Percentiles rank a stretch among this genome's conserved stretches.
Conservation (phyloP, 1,140 invertebrate genomes). For the Zaprionus davidi region DNA sequence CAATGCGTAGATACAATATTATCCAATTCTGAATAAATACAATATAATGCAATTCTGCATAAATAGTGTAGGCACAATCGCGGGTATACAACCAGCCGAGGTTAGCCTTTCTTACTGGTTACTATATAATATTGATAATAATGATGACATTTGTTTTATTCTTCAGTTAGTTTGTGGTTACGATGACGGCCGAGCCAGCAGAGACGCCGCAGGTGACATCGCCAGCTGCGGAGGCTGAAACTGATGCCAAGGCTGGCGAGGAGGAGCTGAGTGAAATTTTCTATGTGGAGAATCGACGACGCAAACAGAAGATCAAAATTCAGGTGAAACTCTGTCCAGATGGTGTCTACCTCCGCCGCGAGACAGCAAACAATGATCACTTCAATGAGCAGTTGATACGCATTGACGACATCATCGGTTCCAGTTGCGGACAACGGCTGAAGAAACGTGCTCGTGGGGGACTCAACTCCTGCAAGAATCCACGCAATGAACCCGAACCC, state of each 20-base stretch:
- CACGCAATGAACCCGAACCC: slow-evolving; percentile 28
- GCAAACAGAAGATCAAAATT: slow-evolving; percentile 91
- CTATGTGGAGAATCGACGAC: slow-evolving; percentile 88
- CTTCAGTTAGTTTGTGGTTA: neutral
- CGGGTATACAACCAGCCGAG: no score
- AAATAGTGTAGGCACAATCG: no score
- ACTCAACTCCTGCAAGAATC: slow-evolving; percentile 85
- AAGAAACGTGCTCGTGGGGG: slow-evolving; percentile 87
- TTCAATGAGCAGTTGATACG: slow-evolving; percentile 90
- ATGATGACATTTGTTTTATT: neutral
- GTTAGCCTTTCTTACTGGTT: no score
- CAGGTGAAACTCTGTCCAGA: slow-evolving; percentile 90
- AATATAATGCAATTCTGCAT: no score
- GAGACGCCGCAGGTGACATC: slow-evolving; percentile 1
- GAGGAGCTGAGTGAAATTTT: slow-evolving; percentile 91
- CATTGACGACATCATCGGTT: slow-evolving; percentile 91
- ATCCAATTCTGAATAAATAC: no score
- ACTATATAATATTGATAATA: no score
- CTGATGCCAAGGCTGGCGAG: neutral
- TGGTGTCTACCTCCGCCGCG: slow-evolving; percentile 89
- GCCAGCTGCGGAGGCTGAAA: neutral
- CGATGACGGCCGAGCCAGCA: slow-evolving; percentile 23
- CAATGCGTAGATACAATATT: no score
- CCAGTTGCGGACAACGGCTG: slow-evolving; percentile 90
- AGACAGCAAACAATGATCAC: slow-evolving; percentile 85